A percentile compares a stretch with the other conserved stretches of the same genome.
Evolutionary conservation across 2,888 invertebrate species (phyloP).

Genomic region (Lepidocyrtinus sp.): DNA sequence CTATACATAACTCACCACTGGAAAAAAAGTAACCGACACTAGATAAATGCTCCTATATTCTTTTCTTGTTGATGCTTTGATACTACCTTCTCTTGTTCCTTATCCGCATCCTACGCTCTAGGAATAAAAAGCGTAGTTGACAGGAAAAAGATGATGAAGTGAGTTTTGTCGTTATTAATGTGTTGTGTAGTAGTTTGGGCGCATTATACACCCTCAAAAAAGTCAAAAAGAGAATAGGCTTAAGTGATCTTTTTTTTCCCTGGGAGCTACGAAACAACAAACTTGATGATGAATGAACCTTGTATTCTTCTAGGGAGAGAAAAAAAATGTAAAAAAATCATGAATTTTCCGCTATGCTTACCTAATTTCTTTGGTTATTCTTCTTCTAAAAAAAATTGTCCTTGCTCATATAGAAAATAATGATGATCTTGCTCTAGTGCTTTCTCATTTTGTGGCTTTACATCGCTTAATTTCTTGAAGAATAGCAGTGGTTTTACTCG

Average conservation of each 20-base stretch:
- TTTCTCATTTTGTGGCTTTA: background rate
- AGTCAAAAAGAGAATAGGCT: conserved; percentile 25
- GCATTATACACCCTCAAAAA: conserved; percentile 22
- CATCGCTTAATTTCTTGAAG: conserved; percentile 12
- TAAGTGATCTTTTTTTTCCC: conserved; percentile 19
- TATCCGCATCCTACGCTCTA: background rate
- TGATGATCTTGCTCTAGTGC: conserved; percentile 2
- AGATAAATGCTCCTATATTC: too few species aligned
- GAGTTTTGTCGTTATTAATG: conserved; percentile 30
- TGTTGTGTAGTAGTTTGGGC: conserved; percentile 22
- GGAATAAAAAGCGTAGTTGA: background rate
- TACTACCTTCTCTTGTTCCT: background rate
- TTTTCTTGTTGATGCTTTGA: background rate
- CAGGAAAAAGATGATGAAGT: conserved; percentile 38
- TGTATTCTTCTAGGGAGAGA: conserved; percentile 1
- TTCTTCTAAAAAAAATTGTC: background rate
- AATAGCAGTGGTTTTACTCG: background rate
- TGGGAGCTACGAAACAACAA: background rate
- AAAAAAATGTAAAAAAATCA: background rate
- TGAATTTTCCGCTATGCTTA: conserved; percentile 10
- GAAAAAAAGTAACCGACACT: too few species aligned
- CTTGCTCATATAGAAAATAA: conserved; percentile 14
- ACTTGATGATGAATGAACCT: conserved; percentile 14
- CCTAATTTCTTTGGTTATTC: background rate
- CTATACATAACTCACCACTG: background rate